These are phyloP conservation scores for Cryptoblepharus egeriae DNA, from an alignment of 2,797 vertebrate genomes.

Conservation along the genomic window DNA sequence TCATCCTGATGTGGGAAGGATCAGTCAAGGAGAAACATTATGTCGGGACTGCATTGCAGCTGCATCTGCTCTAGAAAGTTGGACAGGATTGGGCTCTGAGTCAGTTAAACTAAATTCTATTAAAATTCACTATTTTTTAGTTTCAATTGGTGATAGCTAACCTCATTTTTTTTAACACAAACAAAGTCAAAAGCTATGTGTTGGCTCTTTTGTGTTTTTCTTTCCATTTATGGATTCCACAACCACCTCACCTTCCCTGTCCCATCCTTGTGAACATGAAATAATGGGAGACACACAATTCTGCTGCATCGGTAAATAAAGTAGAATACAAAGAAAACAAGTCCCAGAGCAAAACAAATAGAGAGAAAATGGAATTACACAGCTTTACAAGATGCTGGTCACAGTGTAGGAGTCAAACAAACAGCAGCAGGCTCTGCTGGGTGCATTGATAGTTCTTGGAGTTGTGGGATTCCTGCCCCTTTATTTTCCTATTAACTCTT, in stretches of 20 bases:
- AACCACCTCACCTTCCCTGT: neutral
- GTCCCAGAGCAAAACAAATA: conserved; percentile 32
- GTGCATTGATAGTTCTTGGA: conserved; percentile 8
- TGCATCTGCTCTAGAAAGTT: too few relatives aligned
- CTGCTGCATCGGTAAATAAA: conserved; percentile 32
- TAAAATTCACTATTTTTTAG: too few relatives aligned
- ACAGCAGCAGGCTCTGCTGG: conserved; percentile 31
- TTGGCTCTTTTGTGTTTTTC: neutral
- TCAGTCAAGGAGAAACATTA: too few relatives aligned
- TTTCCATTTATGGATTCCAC: neutral
- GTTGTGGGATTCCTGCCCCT: conserved; percentile 19
- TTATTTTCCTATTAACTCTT: conserved; percentile 40
- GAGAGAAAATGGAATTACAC: conserved; percentile 48
- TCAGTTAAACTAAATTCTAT: too few relatives aligned
- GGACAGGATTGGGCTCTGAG: too few relatives aligned
- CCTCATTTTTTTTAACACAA: too few relatives aligned
- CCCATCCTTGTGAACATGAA: neutral
- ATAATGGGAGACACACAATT: neutral
- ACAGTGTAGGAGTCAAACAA: neutral
- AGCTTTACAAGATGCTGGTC: conserved; percentile 43
- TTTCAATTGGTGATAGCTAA: too few relatives aligned
- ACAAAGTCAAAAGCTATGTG: too few relatives aligned
- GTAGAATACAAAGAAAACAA: neutral
- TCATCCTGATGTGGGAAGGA: too few relatives aligned
- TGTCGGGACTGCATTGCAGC: too few relatives aligned